A percentile compares a stretch with the other conserved stretches of the same genome.
These are phyloP conservation scores for Phengaris arion DNA, from an alignment of 2,888 invertebrate genomes.

Conservation along the genomic window DNA sequence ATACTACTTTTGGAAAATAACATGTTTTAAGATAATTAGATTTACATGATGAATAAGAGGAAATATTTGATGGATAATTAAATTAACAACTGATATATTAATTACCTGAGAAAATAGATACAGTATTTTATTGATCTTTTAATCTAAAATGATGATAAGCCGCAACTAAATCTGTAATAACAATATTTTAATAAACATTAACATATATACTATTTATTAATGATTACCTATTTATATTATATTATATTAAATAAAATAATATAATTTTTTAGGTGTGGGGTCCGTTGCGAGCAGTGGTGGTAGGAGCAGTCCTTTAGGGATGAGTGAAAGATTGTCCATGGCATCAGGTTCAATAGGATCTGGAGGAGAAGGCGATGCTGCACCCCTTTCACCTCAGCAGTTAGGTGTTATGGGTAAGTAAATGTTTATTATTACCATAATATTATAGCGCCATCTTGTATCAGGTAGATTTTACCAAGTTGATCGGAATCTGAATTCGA, in stretches of 20 bases:
- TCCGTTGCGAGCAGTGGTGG: constrained; percentile 85
- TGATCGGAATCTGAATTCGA: not conserved
- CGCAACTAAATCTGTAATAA: too few relatives aligned
- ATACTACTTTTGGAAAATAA: constrained; percentile 2
- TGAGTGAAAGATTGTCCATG: constrained; percentile 83
- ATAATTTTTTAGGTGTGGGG: constrained; percentile 68
- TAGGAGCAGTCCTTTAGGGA: constrained; percentile 79
- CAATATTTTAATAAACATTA: too few relatives aligned
- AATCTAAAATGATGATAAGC: too few relatives aligned
- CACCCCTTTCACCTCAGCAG: constrained; percentile 90
- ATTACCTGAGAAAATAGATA: too few relatives aligned
- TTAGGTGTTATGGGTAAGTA: constrained; percentile 93
- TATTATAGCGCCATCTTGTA: constrained; percentile 45
- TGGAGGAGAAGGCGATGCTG: constrained; percentile 80
- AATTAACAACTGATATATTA: too few relatives aligned
- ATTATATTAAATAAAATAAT: not conserved
- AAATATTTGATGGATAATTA: too few relatives aligned
- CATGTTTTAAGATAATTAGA: not conserved
- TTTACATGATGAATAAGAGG: too few relatives aligned
- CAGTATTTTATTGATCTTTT: too few relatives aligned
- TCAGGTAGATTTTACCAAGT: constrained; percentile 34
- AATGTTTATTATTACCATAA: constrained; percentile 20
- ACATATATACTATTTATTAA: too few relatives aligned
- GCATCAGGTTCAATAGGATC: constrained; percentile 84
- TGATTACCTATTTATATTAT: too few relatives aligned